Percentiles rank a stretch among this genome's conserved stretches.
phyloP scores from a whole-genome alignment of 2,797 vertebrate species.

The Sarcoramphus papa region DNA sequence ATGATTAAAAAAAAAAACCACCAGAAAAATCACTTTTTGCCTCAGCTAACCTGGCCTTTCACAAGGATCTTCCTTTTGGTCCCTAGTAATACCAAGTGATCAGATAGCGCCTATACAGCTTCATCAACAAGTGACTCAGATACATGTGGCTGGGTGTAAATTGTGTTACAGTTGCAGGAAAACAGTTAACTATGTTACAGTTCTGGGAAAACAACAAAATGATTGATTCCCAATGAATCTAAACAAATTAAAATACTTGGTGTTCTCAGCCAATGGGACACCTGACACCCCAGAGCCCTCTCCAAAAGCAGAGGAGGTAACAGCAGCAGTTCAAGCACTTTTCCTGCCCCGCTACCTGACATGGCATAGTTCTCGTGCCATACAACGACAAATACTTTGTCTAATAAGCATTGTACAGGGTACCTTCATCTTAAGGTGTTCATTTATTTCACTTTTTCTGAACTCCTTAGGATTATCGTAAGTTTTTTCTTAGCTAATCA shows the following conservation, averaged over 20 bases:
- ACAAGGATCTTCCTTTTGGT: neutral
- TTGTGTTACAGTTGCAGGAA: neutral
- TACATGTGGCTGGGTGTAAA: neutral
- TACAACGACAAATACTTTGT: neutral
- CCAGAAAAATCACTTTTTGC: neutral
- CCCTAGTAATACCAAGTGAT: neutral
- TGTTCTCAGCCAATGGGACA: neutral
- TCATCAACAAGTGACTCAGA: neutral
- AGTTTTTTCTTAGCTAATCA: neutral
- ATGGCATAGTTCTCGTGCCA: neutral
- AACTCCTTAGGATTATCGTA: neutral
- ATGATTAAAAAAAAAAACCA: neutral
- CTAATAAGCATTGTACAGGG: neutral
- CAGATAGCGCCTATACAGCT: rapidly evolving
- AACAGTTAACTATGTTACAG: neutral
- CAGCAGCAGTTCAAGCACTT: neutral
- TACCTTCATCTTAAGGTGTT: neutral
- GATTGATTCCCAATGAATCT: neutral
- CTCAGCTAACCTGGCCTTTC: neutral
- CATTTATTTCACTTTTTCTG: neutral
- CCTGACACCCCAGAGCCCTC: neutral
- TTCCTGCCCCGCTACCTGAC: neutral
- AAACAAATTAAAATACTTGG: neutral
- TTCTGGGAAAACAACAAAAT: neutral
- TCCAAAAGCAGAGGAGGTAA: neutral